Conservation (phyloP, 1,140 invertebrate genomes). For the Papilio helenus region DNA sequence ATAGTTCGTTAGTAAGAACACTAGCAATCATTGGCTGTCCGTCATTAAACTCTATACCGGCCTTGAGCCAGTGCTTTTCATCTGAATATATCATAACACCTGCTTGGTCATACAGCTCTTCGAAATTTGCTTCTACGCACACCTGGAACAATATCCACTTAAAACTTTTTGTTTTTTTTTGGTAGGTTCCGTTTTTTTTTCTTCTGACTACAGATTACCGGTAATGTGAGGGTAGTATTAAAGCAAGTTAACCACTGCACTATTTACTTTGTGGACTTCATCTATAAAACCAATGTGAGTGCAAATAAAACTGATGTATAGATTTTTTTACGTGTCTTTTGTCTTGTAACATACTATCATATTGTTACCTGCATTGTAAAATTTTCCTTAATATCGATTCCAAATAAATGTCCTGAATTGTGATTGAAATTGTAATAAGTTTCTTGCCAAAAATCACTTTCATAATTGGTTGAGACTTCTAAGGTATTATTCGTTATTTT, state of each 20-base stretch:
- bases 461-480: slow-evolving; percentile 54
- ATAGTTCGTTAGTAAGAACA: slow-evolving; percentile 63
- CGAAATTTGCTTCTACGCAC: slow-evolving; percentile 64
- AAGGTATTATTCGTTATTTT: slow-evolving; percentile 46
- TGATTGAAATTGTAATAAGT: slow-evolving; percentile 63
- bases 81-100: slow-evolving; percentile 67
- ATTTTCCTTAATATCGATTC: slow-evolving; percentile 56
- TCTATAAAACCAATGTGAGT: no score
- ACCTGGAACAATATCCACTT: slow-evolving; percentile 46
- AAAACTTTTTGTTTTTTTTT: neutral
- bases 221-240: no score
- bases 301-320: no score
- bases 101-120: slow-evolving; percentile 66
- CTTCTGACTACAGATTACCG: no score
- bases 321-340: no score
- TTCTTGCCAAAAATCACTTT: slow-evolving; percentile 69
- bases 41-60: slow-evolving; percentile 70
- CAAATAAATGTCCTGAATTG: slow-evolving; percentile 63
- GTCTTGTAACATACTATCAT: neutral
- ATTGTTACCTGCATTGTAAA: slow-evolving; percentile 59
- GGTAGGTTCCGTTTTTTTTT: no score
- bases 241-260: no score
- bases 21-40: slow-evolving; percentile 67
- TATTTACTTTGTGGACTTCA: no score
- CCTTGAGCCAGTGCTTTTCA: slow-evolving; percentile 66